phyloP scores from a whole-genome alignment of 2,797 vertebrate species.

The Trachops cirrhosus region DNA sequence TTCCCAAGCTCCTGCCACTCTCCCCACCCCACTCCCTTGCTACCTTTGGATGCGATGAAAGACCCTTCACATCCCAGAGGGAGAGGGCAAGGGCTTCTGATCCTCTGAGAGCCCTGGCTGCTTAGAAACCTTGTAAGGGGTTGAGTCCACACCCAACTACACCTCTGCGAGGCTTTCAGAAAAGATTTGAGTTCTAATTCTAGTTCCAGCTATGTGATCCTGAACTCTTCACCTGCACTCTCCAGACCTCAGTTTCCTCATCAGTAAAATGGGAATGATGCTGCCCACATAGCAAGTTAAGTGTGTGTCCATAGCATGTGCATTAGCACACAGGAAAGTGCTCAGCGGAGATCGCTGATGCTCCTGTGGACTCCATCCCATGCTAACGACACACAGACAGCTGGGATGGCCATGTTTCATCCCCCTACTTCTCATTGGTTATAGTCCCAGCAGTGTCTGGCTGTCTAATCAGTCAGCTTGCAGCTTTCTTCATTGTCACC shows the following conservation, averaged over 20 bases:
- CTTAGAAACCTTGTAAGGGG: not conserved
- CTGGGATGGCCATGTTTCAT: accelerated
- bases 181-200: not conserved
- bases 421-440: not conserved
- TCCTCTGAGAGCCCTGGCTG: not conserved
- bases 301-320: too few relatives aligned
- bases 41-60: not conserved
- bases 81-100: not conserved
- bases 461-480: not conserved
- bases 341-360: not conserved
- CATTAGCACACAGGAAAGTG: not conserved
- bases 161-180: not conserved
- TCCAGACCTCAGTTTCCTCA: not conserved
- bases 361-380: not conserved
- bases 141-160: not conserved
- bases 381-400: not conserved
- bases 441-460: not conserved
- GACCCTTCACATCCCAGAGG: not conserved
- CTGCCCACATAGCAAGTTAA: not conserved
- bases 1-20: not conserved
- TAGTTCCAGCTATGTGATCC: not conserved
- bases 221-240: too few relatives aligned
- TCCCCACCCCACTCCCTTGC: not conserved
- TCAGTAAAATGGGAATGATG: not conserved
- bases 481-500: not conserved